phyloP scores from a whole-genome alignment of 1,140 invertebrate species.

The Liolophura sinensis region DNA sequence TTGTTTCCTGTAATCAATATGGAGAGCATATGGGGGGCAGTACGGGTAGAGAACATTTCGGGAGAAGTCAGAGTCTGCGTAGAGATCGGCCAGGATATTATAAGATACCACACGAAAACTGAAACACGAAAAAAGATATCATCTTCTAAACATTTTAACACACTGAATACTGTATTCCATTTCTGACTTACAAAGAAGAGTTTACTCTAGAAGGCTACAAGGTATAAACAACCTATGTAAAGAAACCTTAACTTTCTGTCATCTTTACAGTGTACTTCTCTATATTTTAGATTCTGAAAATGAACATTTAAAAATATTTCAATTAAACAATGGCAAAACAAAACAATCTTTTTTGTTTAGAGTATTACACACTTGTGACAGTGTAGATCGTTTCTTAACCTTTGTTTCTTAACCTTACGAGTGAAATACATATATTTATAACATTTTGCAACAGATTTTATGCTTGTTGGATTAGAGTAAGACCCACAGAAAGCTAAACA shows the following conservation, averaged over 20 bases:
- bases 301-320: neutral
- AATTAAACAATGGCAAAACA: no score
- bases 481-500: no score
- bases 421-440: no score
- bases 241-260: neutral
- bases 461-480: no score
- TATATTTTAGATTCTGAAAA: conserved; percentile 2
- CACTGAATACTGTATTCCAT: neutral
- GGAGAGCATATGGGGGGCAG: conserved; percentile 76
- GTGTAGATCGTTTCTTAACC: no score
- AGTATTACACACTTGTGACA: no score
- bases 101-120: conserved; percentile 84
- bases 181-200: neutral
- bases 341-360: no score
- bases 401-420: no score
- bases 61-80: conserved; percentile 77
- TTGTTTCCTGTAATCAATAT: conserved; percentile 84
- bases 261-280: conserved; percentile 1
- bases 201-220: neutral
- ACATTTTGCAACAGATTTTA: no score
- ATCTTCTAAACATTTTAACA: neutral
- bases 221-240: neutral
- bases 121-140: conserved; percentile 41
- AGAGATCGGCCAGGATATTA: conserved; percentile 86
- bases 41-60: conserved; percentile 75